Base-by-base conservation (phyloP, 2,888 invertebrate genomes). In the Microdon myrmicae region DNA sequence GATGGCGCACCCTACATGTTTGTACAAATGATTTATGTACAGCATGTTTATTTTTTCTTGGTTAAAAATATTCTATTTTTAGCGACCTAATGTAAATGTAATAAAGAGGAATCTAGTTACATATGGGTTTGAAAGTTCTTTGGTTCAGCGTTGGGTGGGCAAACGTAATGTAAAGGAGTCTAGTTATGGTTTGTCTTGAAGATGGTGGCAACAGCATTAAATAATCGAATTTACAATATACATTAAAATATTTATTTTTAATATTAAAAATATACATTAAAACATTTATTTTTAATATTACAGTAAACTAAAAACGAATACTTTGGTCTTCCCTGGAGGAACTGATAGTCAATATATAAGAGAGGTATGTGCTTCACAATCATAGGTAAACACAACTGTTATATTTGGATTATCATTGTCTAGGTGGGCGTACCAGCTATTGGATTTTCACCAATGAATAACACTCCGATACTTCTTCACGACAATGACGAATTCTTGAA, bases 301-400 rank as follows among this genome's bases (percentile, higher is more conserved):
- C 75, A 90, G 90, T 77, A 84, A 84, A 10, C 75, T 92, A 16
- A 86, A 87, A 71, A 76, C 89, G 68, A 85, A 85, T 66, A 82
- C 83, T 39, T 85, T 88, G 68, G 90, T 94, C 44, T 96, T 94
- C 75, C 90, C 94, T 0, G 96, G 93, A 2, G 94, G 89, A 14
- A 96, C 96, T 0, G 96, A 97, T 75, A 90, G 92, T 73, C 85
- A 95, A 64, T 95, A 87, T 74, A 78, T 96, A 2, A 85, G 96
- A 72, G 79, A 82, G 82, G 82, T 87, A 23, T 92, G 92, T 4
- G 85, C 4, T 22, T 3, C 12, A 31, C 3, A 1, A 13, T 5
- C 10, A 3, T 3, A 16, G 1, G 2, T 3, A 14, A 10, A 28
- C 13, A 0, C 7, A 0, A n/a, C 44, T 29, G 17, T 13, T 13